Conservation (phyloP, 2,888 invertebrate species). For the Cabera pusaria region DNA sequence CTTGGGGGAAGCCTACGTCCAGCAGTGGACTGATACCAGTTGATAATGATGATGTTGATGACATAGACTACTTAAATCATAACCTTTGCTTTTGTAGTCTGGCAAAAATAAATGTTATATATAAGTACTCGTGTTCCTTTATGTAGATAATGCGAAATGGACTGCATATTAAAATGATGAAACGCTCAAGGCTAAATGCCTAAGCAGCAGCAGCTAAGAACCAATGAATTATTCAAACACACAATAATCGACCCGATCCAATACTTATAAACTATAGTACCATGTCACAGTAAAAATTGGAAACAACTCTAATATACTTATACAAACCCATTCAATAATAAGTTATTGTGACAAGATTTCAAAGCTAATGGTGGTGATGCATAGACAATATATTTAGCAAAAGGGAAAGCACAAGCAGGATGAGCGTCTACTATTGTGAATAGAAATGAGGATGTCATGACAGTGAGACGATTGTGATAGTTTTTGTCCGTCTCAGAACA, state of each 20-base stretch:
- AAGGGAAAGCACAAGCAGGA: slow-evolving; percentile 31
- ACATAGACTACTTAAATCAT: too few relatives aligned
- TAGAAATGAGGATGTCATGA: slow-evolving; percentile 27
- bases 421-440: slow-evolving; percentile 19
- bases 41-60: too few relatives aligned
- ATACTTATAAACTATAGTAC: background rate
- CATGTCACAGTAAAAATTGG: slow-evolving; percentile 6
- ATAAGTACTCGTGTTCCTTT: too few relatives aligned
- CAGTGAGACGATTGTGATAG: slow-evolving; percentile 2
- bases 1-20: too few relatives aligned
- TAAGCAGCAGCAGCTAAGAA: slow-evolving; percentile 21
- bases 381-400: slow-evolving; percentile 23
- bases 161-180: too few relatives aligned
- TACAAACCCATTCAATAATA: too few relatives aligned
- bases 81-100: too few relatives aligned
- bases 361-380: slow-evolving; percentile 1
- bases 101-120: too few relatives aligned
- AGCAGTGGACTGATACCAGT: too few relatives aligned
- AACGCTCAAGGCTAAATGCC: slow-evolving; percentile 15
- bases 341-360: background rate
- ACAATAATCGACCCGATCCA: slow-evolving; percentile 1
- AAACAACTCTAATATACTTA: too few relatives aligned
- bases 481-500: too few relatives aligned
- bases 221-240: slow-evolving; percentile 28
- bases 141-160: too few relatives aligned